phyloP scores from a whole-genome alignment of 2,113 vertebrate species.

The Gobius niger region DNA sequence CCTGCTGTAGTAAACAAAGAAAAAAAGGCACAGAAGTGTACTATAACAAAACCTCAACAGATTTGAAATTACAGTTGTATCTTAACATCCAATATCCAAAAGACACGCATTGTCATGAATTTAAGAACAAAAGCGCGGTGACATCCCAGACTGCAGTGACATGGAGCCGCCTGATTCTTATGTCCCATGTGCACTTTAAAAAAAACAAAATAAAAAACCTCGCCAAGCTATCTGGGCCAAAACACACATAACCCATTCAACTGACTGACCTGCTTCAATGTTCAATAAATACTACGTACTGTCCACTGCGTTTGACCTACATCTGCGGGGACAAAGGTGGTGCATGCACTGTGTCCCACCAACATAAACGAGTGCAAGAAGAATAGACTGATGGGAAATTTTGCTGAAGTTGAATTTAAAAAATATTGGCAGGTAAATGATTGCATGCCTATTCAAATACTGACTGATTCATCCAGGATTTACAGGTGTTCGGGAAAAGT shows the following conservation, averaged over 20 bases:
- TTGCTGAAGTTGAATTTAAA: background rate
- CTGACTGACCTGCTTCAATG: constrained; percentile 62
- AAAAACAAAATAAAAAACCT: constrained; percentile 28
- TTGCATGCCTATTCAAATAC: too few species aligned
- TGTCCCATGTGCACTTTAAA: constrained; percentile 8
- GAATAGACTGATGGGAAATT: background rate
- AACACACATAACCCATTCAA: constrained; percentile 43
- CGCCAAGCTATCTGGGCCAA: constrained; percentile 53
- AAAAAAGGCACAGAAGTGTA: background rate
- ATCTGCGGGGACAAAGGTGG: constrained; percentile 35
- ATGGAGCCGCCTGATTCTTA: background rate
- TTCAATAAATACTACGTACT: constrained; percentile 21
- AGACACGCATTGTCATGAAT: constrained; percentile 11
- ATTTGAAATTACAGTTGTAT: constrained; percentile 11
- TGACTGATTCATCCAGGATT: too few species aligned
- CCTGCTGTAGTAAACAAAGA: background rate
- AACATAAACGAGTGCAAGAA: constrained; percentile 22
- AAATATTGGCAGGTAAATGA: too few species aligned
- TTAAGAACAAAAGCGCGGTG: constrained; percentile 11
- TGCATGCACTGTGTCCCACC: constrained; percentile 15
- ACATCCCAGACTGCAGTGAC: constrained; percentile 13
- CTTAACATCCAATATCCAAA: constrained; percentile 23
- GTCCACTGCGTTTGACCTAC: constrained; percentile 49
- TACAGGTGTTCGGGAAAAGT: too few species aligned
- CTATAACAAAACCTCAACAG: too few species aligned